phyloP scores from a whole-genome alignment of 1,140 invertebrate genomes.

The Euura saliciscinereae region DNA sequence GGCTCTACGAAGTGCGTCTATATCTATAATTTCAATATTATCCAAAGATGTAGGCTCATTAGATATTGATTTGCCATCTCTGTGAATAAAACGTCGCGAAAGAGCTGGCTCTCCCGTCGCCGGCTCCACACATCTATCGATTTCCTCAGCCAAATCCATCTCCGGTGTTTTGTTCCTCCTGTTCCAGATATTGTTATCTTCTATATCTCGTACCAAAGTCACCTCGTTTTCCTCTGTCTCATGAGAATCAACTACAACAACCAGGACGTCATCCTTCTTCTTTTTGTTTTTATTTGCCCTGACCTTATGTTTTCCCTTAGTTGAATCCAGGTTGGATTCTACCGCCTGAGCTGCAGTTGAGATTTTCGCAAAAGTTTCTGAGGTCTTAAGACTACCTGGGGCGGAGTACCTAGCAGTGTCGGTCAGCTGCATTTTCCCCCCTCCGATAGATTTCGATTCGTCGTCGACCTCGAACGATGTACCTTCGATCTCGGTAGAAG shows the following conservation, averaged over 20 bases:
- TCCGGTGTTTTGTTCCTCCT: constrained; percentile 28
- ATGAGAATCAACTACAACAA: neutral
- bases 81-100: constrained; percentile 12
- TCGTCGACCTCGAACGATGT: no score
- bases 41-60: constrained; percentile 17
- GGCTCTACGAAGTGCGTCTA: constrained; percentile 45
- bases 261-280: neutral
- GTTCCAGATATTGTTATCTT: constrained; percentile 15
- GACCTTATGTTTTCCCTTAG: neutral
- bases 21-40: constrained; percentile 51
- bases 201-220: neutral
- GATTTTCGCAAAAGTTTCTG: neutral
- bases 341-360: neutral
- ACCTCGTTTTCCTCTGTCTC: neutral
- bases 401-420: constrained; percentile 20
- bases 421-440: constrained; percentile 21
- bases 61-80: constrained; percentile 16
- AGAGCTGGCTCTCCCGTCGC: constrained; percentile 9
- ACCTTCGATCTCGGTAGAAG: no score
- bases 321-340: neutral
- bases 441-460: no score
- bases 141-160: constrained; percentile 27
- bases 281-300: neutral
- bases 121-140: constrained; percentile 23
- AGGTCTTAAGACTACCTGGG: neutral